Evolutionary conservation across 2,113 vertebrate species (phyloP).

Genomic region (Mixornis gularis): DNA sequence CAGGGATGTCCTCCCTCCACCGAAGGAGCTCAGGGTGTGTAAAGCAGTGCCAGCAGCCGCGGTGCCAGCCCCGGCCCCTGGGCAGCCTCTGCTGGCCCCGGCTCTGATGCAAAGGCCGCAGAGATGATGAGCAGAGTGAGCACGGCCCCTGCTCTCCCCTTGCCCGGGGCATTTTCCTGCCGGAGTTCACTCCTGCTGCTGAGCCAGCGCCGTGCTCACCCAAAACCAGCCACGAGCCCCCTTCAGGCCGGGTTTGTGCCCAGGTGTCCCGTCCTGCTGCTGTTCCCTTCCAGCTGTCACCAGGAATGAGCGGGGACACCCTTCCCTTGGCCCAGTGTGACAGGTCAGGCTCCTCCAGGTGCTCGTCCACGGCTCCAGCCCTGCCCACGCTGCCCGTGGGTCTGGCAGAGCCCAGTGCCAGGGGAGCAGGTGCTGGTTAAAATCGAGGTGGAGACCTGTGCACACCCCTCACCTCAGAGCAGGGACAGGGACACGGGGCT

Average conservation of each 20-base stretch:
- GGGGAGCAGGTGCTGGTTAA: rapidly evolving
- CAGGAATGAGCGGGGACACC: rapidly evolving
- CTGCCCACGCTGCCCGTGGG: too few relatives aligned
- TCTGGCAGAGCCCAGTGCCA: not conserved
- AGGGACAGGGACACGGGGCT: rapidly evolving
- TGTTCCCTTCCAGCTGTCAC: rapidly evolving
- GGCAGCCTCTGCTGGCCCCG: rapidly evolving
- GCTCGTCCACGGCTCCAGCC: too few relatives aligned
- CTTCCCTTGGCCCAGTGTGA: rapidly evolving
- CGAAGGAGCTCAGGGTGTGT: too few relatives aligned
- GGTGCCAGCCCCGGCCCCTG: not conserved
- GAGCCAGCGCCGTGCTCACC: too few relatives aligned
- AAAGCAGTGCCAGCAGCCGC: not conserved
- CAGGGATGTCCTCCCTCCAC: too few relatives aligned
- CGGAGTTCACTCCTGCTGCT: rapidly evolving
- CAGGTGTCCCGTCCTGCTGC: rapidly evolving
- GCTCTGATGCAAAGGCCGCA: rapidly evolving
- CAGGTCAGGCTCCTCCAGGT: not conserved
- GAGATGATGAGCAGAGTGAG: too few relatives aligned
- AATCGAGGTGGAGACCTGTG: rapidly evolving
- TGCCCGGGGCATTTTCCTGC: rapidly evolving
- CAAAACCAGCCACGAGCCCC: rapidly evolving
- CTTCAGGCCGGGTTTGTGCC: rapidly evolving
- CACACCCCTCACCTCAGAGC: rapidly evolving
- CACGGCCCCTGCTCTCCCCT: not conserved